A percentile compares a stretch with the other conserved stretches of the same genome.
phyloP scores from a whole-genome alignment of 2,113 vertebrate genomes.

The Cyanoderma ruficeps region DNA sequence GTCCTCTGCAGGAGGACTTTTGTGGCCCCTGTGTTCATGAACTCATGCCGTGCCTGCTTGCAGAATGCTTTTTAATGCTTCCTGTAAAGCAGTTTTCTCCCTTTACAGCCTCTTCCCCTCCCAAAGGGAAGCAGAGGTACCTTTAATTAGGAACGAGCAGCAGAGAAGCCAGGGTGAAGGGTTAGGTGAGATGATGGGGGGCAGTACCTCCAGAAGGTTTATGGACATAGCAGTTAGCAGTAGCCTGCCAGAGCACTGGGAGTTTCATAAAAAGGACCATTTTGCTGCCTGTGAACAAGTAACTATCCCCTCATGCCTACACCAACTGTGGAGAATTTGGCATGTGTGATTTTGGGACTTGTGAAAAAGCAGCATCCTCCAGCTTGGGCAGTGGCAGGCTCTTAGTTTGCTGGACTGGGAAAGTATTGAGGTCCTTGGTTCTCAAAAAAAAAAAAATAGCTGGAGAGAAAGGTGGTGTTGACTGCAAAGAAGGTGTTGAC shows the following conservation, averaged over 20 bases:
- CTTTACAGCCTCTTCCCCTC: background rate
- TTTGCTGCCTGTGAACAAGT: background rate
- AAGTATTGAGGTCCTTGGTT: background rate
- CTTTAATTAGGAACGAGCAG: background rate
- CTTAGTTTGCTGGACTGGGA: background rate
- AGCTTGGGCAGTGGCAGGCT: background rate
- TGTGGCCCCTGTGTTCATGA: accelerated
- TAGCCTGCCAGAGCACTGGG: background rate
- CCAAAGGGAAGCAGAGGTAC: background rate
- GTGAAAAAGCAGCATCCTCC: background rate
- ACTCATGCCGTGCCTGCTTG: accelerated
- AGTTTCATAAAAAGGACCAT: background rate
- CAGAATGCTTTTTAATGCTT: background rate
- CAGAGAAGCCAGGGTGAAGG: background rate
- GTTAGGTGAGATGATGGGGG: background rate
- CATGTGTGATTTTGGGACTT: background rate
- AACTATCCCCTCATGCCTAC: accelerated
- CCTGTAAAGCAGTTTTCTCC: background rate
- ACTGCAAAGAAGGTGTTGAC: background rate
- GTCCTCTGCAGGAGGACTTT: background rate
- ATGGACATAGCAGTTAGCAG: background rate
- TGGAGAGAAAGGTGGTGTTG: background rate
- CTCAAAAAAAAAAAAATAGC: background rate
- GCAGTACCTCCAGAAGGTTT: background rate
- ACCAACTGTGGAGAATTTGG: background rate